Percentiles rank a stretch among this genome's conserved stretches.
Conservation (phyloP, 2,797 vertebrate species). For the Myripristis jacobus region DNA sequence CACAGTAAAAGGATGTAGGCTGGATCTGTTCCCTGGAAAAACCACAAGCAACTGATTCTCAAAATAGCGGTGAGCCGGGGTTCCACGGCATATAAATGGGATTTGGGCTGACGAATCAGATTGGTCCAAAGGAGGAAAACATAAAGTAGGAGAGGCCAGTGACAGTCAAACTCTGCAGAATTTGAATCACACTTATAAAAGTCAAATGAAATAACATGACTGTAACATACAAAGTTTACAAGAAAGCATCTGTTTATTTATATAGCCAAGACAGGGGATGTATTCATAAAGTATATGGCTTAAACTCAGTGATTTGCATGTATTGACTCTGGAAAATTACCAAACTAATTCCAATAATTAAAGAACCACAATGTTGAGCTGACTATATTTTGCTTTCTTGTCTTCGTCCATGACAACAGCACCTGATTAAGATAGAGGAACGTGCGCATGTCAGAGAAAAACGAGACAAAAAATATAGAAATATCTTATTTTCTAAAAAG, state of each 20-base stretch:
- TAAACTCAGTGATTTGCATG: constrained; percentile 12
- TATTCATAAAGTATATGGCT: not conserved
- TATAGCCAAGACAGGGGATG: constrained; percentile 4
- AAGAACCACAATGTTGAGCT: not conserved
- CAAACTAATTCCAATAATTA: constrained; percentile 8
- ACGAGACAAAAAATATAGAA: not conserved
- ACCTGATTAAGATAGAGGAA: not conserved
- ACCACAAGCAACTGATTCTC: no score
- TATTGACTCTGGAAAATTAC: constrained; percentile 1
- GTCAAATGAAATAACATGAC: constrained; percentile 9
- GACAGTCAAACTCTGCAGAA: not conserved
- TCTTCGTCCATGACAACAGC: not conserved
- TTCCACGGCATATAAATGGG: no score
- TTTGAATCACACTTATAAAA: constrained; percentile 26
- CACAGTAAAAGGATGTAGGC: no score
- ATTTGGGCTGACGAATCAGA: no score
- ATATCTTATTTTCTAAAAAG: constrained; percentile 10
- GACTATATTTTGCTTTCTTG: not conserved
- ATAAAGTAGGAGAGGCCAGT: no score
- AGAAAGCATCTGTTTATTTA: not conserved
- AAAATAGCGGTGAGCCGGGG: no score
- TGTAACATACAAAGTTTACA: not conserved
- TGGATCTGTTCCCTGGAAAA: no score
- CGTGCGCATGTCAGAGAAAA: constrained; percentile 8
- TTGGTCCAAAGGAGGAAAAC: no score